These are phyloP conservation scores for Crossoptilon crossoptilon DNA, from an alignment of 2,797 vertebrate genomes.

Conservation along the genomic window DNA sequence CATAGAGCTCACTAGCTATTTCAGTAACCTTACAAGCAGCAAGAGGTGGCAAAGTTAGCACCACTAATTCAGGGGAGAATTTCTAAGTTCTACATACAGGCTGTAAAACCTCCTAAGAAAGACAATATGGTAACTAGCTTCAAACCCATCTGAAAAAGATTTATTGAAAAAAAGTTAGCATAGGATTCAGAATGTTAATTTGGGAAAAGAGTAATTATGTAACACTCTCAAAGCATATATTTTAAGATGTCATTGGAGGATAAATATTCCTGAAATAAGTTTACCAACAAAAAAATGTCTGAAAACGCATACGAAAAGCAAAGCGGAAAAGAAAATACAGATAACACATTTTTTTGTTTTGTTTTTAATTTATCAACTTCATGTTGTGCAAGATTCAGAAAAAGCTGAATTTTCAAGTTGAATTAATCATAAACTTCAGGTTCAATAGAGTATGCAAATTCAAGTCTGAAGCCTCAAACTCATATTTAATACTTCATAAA, in stretches of 20 bases:
- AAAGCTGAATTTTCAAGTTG: background rate
- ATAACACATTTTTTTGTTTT: too few species aligned
- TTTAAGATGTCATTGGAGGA: background rate
- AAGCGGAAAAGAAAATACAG: background rate
- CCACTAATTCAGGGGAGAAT: background rate
- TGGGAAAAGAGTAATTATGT: background rate
- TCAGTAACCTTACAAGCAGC: background rate
- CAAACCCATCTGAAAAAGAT: rapidly evolving
- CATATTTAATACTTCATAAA: background rate
- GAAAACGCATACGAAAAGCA: background rate
- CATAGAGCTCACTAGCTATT: background rate
- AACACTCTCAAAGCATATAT: background rate
- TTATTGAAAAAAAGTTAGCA: background rate
- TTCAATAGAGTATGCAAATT: constrained; percentile 11
- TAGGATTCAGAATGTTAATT: background rate
- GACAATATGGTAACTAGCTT: background rate
- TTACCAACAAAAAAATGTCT: background rate
- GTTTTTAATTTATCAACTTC: background rate
- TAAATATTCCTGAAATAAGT: background rate
- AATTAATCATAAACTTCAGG: background rate
- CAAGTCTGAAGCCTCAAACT: background rate
- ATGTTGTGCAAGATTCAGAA: background rate
- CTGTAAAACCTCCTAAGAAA: rapidly evolving
- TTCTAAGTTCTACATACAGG: background rate
- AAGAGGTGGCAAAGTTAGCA: background rate